A percentile compares a stretch with the other conserved stretches of the same genome.
Conservation (phyloP, 2,113 vertebrate genomes). For the Drymodes brunneopygia region DNA sequence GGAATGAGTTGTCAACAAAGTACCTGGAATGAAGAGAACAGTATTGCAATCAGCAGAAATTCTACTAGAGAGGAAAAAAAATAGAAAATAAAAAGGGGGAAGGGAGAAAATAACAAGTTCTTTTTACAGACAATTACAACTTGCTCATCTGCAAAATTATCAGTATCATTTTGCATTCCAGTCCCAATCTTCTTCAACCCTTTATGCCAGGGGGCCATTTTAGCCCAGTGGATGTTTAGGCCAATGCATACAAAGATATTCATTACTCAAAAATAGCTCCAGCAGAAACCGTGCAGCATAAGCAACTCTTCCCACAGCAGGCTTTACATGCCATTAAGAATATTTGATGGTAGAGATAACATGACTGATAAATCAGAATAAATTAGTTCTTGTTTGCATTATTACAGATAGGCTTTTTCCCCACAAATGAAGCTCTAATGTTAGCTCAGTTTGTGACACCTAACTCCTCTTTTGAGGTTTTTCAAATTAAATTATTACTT, state of each 20-base stretch:
- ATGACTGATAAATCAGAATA: background rate
- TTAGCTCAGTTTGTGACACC: background rate
- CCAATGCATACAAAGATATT: background rate
- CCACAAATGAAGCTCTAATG: fast-evolving
- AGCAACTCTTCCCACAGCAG: background rate
- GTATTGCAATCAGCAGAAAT: background rate
- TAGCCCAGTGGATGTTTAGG: background rate
- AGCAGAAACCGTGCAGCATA: background rate
- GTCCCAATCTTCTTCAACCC: background rate
- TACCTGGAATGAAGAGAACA: slow-evolving; percentile 68
- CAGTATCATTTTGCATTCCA: background rate
- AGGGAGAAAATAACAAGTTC: fast-evolving
- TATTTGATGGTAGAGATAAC: background rate
- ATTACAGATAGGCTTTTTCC: background rate
- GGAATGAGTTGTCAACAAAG: slow-evolving; percentile 94
- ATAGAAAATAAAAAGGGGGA: fast-evolving
- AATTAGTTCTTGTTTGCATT: background rate
- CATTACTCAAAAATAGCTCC: background rate
- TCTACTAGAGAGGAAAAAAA: background rate
- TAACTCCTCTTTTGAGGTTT: background rate
- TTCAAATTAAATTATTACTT: background rate
- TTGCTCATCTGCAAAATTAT: background rate
- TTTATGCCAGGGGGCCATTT: background rate
- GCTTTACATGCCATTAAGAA: background rate
- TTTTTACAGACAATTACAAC: background rate